Evolutionary conservation across 2,888 invertebrate genomes (phyloP).

Genomic region (Nymphalis c-album): DNA sequence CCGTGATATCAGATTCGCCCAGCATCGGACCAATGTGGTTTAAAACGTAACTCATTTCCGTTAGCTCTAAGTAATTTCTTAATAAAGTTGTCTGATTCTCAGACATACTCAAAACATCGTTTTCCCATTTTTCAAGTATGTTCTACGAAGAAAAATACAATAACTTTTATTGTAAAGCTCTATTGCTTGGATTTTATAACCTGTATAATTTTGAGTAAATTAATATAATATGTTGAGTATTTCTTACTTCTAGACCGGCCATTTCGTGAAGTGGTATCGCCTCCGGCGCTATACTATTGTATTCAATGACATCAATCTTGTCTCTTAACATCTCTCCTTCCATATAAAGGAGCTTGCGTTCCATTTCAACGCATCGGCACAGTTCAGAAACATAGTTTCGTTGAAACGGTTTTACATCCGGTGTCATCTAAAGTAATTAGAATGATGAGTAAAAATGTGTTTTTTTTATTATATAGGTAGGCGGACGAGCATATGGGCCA

Average conservation of each 20-base stretch:
- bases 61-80: slow-evolving; percentile 56
- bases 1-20: slow-evolving; percentile 54
- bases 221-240: background rate
- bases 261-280: slow-evolving; percentile 86
- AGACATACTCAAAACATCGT: slow-evolving; percentile 57
- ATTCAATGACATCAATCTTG: slow-evolving; percentile 83
- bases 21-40: slow-evolving; percentile 59
- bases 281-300: slow-evolving; percentile 80
- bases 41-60: slow-evolving; percentile 63
- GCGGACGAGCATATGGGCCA: too few species aligned
- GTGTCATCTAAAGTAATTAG: slow-evolving; percentile 50
- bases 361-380: slow-evolving; percentile 92
- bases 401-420: slow-evolving; percentile 88
- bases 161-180: background rate
- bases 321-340: slow-evolving; percentile 89
- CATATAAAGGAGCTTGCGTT: slow-evolving; percentile 88
- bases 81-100: slow-evolving; percentile 52
- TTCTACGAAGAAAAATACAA: slow-evolving; percentile 45
- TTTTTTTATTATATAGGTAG: too few species aligned
- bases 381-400: slow-evolving; percentile 91
- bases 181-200: background rate
- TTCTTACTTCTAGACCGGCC: slow-evolving; percentile 86
- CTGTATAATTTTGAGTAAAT: background rate
- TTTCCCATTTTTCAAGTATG: slow-evolving; percentile 61
- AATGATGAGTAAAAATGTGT: too few species aligned